Conservation (phyloP, 2,797 vertebrate species). For the Amniataba percoides region DNA sequence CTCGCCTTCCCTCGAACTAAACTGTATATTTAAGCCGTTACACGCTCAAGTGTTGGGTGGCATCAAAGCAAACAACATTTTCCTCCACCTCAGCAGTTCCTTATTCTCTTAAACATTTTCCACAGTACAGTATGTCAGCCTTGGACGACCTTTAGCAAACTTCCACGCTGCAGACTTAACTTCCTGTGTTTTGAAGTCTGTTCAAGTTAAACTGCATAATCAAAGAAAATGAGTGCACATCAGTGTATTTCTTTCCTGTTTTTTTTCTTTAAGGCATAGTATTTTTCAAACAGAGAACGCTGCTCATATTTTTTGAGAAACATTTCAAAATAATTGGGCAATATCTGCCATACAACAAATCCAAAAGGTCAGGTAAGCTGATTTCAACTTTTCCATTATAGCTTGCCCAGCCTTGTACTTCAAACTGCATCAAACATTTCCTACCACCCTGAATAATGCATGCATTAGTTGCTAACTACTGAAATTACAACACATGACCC, state of each 20-base stretch:
- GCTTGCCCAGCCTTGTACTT: neutral
- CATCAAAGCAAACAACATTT: conserved; percentile 44
- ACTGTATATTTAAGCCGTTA: conserved; percentile 1
- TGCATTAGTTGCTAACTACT: neutral
- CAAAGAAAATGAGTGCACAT: conserved; percentile 22
- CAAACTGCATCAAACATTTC: neutral
- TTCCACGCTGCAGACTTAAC: neutral
- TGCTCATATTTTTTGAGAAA: conserved; percentile 44
- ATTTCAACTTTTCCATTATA: conserved; percentile 23
- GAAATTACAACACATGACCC: neutral
- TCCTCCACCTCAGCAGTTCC: conserved; percentile 17
- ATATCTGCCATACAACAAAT: conserved; percentile 3
- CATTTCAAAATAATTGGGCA: conserved; percentile 63
- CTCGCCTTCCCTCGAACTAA: neutral
- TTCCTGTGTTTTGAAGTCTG: conserved; percentile 12
- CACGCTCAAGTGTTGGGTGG: neutral
- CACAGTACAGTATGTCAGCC: conserved; percentile 20
- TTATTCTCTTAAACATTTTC: conserved; percentile 11
- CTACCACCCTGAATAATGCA: neutral
- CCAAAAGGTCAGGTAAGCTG: conserved; percentile 63
- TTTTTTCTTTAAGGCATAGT: neutral
- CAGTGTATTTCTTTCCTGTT: conserved; percentile 21
- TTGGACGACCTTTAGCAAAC: conserved; percentile 25
- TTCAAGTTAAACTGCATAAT: conserved; percentile 31
- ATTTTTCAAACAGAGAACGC: neutral